Evolutionary conservation across 2,797 vertebrate genomes (phyloP), one percentile per base, ranked within the genome.

Genomic region (Halcyon chelicuti): DNA sequence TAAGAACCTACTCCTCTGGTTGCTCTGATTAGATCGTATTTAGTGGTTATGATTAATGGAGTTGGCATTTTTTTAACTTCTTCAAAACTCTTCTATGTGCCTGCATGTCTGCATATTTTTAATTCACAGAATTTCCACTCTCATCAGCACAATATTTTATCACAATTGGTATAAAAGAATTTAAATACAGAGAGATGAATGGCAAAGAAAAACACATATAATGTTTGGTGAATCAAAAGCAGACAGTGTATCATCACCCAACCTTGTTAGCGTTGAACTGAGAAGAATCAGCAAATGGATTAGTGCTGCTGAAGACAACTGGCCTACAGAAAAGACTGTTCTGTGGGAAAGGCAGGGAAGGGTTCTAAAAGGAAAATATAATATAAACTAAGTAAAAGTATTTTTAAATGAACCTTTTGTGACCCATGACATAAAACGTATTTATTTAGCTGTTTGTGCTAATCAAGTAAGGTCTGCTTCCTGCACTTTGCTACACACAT

Each of bases 291-390:
- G 98, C 97, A 96, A 99, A 98, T 61, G 98, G 98, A 97, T 98
- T 99, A 99, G 98, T 98, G 98, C 98, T 97, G 98, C 97, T 97
- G 97, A 98, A 98, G 98, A 96, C 95, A 91, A 96, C 93, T 89
- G 96, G 97, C 96, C 98, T 98, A 92, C 90, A 97, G 95, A 97
- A 98, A 98, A 98, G 97, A 97, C 87, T 98, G 97, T 97, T 98
- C 98, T 97, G 98, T 91, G 54, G 97, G 90, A 98, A 99, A 98
- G 98, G 97, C 97, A 98, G 97, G 83, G 98, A 98, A 96, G 97
- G 94, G 97, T 98, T 99, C 98, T 99, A 98, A 96, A 98, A 98
- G 98, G 98, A 98, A 98, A 98, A 98, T 96, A 98, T 60, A 98
- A 96, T 33, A 97, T 57, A 93, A 40, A 83, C 97, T 93, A 96